phyloP scores from a whole-genome alignment of 2,797 vertebrate species.

The Platalea minor region DNA sequence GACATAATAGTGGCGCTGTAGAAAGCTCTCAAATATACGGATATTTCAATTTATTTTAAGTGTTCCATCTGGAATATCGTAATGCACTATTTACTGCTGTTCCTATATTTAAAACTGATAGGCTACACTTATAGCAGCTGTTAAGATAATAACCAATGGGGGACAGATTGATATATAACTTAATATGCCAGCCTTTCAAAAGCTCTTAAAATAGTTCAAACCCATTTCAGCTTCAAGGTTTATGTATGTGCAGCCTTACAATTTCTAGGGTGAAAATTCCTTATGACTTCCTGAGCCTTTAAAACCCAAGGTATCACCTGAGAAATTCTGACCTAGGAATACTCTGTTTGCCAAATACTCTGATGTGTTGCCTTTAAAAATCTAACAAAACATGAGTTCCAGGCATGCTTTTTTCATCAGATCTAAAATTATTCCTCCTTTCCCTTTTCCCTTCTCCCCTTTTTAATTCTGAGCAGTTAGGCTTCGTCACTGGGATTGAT shows the following conservation, averaged over 20 bases:
- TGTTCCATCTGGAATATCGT: constrained; percentile 55
- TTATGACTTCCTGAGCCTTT: background rate
- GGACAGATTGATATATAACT: constrained; percentile 21
- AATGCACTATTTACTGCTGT: constrained; percentile 34
- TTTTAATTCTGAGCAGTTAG: background rate
- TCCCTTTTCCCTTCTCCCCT: background rate
- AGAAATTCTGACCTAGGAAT: background rate
- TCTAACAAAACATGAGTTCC: background rate
- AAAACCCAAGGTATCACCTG: background rate
- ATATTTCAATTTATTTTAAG: constrained; percentile 54
- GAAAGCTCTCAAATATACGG: background rate
- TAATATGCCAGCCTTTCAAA: constrained; percentile 22
- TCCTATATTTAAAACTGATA: constrained; percentile 55
- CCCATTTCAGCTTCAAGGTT: background rate
- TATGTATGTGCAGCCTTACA: background rate
- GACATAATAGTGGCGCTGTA: background rate
- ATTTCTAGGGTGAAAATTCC: background rate
- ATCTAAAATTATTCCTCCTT: background rate
- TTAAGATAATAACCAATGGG: constrained; percentile 40
- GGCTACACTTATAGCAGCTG: constrained; percentile 46
- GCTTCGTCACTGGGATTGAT: background rate
- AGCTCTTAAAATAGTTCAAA: constrained; percentile 22
- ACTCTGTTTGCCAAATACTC: background rate
- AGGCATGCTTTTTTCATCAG: background rate
- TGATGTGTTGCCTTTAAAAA: background rate